Base-by-base conservation (phyloP, 2,797 vertebrate genomes). In the Anolis apletophallus region DNA sequence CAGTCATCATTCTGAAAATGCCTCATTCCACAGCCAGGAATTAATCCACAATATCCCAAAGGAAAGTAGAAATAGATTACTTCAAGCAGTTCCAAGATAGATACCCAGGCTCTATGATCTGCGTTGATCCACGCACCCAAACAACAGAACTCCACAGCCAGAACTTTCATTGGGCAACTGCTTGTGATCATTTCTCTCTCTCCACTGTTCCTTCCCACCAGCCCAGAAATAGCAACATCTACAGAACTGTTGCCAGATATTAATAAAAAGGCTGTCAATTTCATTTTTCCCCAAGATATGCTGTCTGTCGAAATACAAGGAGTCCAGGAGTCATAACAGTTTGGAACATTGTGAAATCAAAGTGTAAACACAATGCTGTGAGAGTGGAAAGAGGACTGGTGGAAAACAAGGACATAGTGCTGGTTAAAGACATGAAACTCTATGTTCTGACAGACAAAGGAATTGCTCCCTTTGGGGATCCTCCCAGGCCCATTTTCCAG, bases 381-480 rank as follows among this genome's bases (percentile, higher is more conserved):
- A 88, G 92, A 64, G 93, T 95, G 90, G 95, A 96, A 91, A 94
- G 94, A 3, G 91, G 96, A 6, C 92, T 97, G 84, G 89, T 91
- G 89, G 90, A 95, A 85, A 94, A 82, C 86, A 88, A 86, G 21
- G 94, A 96, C 36, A 80, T 95, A 59, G 90, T 94, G 36, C 80
- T 97, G 78, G 88, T 89, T 46, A 96, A 86, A 71, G 90, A 94
- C 77, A 94, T 93, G 84, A 95, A 93, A 82, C 87, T 96, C 21
- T 96, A 95, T 89, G 93, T 96, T 87, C 92, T 96, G 29, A 95
- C 94, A 17, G 93, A 95, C 90, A 94, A 92, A 17, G 91, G 93
- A 85, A 88, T 94, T 46, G 52, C 90, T 74, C 90, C 81, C 86
- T 93, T 93, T 89, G 91, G 32, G 0, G 93, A 93, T 72, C 90